Conservation (phyloP, 2,113 vertebrate genomes). For the Quiscalus mexicanus region DNA sequence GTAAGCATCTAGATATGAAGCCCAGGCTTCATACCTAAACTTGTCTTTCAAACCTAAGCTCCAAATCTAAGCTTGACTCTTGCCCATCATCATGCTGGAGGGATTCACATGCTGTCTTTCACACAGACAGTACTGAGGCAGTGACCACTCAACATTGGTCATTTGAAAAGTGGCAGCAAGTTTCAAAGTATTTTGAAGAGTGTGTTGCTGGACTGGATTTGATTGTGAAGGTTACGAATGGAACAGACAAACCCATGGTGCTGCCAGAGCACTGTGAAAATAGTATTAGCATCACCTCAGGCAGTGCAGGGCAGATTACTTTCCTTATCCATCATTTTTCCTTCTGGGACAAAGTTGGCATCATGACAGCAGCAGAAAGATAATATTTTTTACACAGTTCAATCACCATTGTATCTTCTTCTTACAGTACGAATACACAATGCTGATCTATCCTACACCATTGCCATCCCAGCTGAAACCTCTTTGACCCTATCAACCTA, state of each 20-base stretch:
- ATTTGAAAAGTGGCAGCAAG: not conserved
- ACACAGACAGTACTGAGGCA: not conserved
- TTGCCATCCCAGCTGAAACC: constrained; percentile 36
- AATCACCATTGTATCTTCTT: not conserved
- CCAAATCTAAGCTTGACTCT: not conserved
- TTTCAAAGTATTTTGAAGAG: not conserved
- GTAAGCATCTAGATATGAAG: not conserved
- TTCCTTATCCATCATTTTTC: not conserved
- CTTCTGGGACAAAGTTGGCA: not conserved
- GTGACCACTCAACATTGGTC: not conserved
- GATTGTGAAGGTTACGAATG: not conserved
- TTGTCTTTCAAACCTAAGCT: not conserved
- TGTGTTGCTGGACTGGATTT: not conserved
- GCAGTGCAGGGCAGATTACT: not conserved
- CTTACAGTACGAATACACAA: constrained; percentile 39
- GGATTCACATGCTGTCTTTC: not conserved
- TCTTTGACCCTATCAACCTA: constrained; percentile 8
- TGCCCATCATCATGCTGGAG: not conserved
- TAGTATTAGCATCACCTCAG: not conserved
- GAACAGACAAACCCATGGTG: not conserved
- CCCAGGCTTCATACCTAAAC: not conserved
- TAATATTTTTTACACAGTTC: not conserved
- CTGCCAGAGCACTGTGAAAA: not conserved
- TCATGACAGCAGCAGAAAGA: not conserved
- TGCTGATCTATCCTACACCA: constrained; percentile 37